phyloP scores from a whole-genome alignment of 2,113 vertebrate species.

The Calonectris borealis region DNA sequence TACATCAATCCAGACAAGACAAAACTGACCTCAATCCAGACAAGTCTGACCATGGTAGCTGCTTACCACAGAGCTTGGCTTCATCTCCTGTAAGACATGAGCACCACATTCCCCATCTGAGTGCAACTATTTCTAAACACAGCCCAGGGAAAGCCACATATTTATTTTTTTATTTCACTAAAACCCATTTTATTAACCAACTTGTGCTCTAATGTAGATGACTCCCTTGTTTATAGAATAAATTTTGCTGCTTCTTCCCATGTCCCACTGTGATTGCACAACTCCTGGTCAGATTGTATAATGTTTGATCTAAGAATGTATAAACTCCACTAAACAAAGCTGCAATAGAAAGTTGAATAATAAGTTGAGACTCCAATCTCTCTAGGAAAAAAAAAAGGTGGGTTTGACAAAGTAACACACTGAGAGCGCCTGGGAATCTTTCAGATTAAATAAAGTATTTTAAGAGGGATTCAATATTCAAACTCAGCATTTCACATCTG shows the following conservation, averaged over 20 bases:
- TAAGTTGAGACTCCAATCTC: not conserved
- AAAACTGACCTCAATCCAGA: not conserved
- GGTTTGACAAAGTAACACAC: not conserved
- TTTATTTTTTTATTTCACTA: constrained; percentile 17
- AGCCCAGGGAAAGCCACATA: not conserved
- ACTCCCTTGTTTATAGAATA: constrained; percentile 12
- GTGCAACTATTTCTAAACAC: constrained; percentile 38
- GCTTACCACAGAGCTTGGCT: not conserved
- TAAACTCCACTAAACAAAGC: constrained; percentile 40
- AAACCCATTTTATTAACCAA: constrained; percentile 9
- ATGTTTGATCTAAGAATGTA: constrained; percentile 6
- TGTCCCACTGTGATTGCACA: not conserved
- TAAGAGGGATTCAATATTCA: not conserved
- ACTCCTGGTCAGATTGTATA: not conserved
- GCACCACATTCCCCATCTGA: not conserved
- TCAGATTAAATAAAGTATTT: not conserved
- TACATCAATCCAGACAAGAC: not conserved
- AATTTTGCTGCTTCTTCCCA: constrained; percentile 1
- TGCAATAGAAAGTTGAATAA: not conserved
- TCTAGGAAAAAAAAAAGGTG: not conserved
- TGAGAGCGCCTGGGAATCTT: constrained; percentile 4
- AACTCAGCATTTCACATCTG: constrained; percentile 15
- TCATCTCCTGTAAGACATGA: not conserved
- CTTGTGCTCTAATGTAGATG: not conserved
- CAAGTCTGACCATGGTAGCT: not conserved